Base-by-base conservation (phyloP, 2,888 invertebrate genomes). In the Anthrax anthrax region DNA sequence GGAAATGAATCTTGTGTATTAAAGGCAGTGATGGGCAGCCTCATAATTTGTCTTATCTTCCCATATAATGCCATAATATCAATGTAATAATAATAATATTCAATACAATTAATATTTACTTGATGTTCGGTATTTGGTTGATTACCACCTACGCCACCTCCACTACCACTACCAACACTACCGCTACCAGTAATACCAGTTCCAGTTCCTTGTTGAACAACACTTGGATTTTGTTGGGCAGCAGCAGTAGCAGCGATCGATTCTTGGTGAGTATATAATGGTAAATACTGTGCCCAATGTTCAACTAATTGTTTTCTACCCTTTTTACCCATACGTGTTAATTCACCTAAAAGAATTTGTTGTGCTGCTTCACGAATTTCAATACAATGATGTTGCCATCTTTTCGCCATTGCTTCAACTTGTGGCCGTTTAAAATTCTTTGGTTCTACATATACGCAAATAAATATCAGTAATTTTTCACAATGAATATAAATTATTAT, bases 331-430 rank as follows among this genome's bases (percentile, higher is more conserved):
- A 69, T 69, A 2, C 91, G 76, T 50, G 85, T 80, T 27, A 99
- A 72, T 69, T 98, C 98, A 1, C 97, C 94, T 14, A 97, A 71
- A 0, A 99, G 71, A 29, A 98, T 72, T 12, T 96, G 95, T 61
- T 98, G 98, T 0, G 96, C 89, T 0, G 97, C 97, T 67, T 97
- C 95, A 5, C 98, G 74, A 41, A 94, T 92, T 72, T 98, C 97
- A 6, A 97, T 76, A 65, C 97, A 98, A 57, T 95, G 88, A 70
- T 98, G 97, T 65, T 98, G 97, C 98, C 98, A 98, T 51, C 95
- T 76, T 17, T 95, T 80, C 1, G 96, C 97, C 73, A 98, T 76
- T 81, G 95, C 89, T 69, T 98, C 97, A 5, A 98, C 90, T 67
- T 91, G 89, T 0, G 96, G 95, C n/a, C 91, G 78, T 62, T 94